Conservation (phyloP, 92 coral and sea anemone species). For the Paragorgia papillata region DNA sequence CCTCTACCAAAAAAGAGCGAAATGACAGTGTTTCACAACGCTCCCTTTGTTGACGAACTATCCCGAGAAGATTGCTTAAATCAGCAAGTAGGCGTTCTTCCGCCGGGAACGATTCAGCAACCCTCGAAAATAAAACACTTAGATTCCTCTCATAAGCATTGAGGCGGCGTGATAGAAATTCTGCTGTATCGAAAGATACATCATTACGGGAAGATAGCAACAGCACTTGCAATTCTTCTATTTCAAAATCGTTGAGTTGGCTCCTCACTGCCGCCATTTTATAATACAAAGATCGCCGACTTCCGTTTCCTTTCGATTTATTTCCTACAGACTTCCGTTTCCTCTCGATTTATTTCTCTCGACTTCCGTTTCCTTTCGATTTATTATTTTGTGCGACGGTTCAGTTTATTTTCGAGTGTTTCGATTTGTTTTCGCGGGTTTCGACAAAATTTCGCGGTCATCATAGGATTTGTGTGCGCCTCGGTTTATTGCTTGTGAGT, state of each 20-base stretch:
- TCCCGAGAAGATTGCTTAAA: not conserved
- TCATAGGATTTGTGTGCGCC: no score
- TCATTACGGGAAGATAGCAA: not conserved
- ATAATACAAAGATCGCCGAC: not conserved
- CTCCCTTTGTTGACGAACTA: constrained; percentile 1
- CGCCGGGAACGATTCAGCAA: not conserved
- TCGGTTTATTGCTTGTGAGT: no score
- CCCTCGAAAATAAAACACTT: not conserved
- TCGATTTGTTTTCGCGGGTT: no score
- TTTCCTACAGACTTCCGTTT: no score
- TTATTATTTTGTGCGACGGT: no score
- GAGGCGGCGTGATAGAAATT: constrained; percentile 11
- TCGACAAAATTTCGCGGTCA: no score
- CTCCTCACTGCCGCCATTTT: constrained; percentile 18
- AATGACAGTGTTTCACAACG: constrained; percentile 2
- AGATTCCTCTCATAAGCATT: constrained; percentile 16
- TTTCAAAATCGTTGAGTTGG: constrained; percentile 27
- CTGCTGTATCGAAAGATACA: constrained; percentile 21
- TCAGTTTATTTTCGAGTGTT: no score
- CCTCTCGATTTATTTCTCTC: no score
- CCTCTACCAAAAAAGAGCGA: constrained; percentile 18
- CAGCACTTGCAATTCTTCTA: constrained; percentile 27
- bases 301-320: constrained; percentile 29
- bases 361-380: no score
- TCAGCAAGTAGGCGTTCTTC: constrained; percentile 13